Conservation (phyloP, 2,888 invertebrate species). For the Callyntrura guangdongensis region DNA sequence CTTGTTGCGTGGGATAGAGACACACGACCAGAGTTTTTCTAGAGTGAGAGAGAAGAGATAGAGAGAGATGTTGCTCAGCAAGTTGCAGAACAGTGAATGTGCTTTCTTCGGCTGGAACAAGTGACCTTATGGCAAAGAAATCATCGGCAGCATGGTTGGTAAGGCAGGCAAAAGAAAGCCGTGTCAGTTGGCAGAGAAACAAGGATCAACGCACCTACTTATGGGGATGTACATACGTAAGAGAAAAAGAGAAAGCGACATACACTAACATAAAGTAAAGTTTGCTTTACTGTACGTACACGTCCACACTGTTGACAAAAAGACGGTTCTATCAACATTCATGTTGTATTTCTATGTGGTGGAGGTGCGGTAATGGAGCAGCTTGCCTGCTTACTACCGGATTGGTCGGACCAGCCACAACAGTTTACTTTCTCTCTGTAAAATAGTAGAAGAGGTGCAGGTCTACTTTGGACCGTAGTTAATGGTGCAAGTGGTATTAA, state of each 20-base stretch:
- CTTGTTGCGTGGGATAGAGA: background rate
- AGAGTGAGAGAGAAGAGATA: background rate
- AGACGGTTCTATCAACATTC: slow-evolving; percentile 7
- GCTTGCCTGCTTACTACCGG: background rate
- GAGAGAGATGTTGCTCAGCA: slow-evolving; percentile 66
- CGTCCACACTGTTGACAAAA: background rate
- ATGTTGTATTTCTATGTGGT: slow-evolving; percentile 7
- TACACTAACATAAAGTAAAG: background rate
- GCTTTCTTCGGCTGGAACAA: slow-evolving; percentile 68
- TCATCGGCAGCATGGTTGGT: slow-evolving; percentile 43
- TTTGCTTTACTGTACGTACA: background rate
- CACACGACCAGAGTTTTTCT: background rate
- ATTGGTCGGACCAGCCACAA: background rate
- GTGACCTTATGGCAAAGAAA: slow-evolving; percentile 78
- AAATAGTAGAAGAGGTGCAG: background rate
- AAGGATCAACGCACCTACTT: slow-evolving; percentile 41
- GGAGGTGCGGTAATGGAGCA: background rate
- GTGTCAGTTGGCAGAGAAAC: slow-evolving; percentile 49
- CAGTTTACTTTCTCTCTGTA: background rate
- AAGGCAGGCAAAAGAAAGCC: slow-evolving; percentile 6
- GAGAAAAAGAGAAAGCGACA: background rate
- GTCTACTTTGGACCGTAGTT: background rate
- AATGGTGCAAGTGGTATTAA: too few species aligned
- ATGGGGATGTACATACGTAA: background rate
- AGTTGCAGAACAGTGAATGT: slow-evolving; percentile 75